Evolutionary conservation across 2,797 vertebrate genomes (phyloP).

Genomic region (Notoglanidium macrostoma): DNA sequence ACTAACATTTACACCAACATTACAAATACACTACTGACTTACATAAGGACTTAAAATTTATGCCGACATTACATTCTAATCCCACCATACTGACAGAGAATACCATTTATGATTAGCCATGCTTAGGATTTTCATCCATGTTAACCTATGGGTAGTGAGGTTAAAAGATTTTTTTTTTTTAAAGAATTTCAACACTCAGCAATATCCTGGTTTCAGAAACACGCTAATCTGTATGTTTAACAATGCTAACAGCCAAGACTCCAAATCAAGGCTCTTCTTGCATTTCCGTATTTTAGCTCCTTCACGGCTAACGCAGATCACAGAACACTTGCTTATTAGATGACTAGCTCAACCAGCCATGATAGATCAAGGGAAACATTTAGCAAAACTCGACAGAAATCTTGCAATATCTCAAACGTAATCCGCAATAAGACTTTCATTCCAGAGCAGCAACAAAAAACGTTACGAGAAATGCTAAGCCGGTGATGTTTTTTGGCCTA

Average conservation of each 20-base stretch:
- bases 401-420: not conserved
- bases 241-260: not conserved
- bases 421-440: not conserved
- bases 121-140: not conserved
- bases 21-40: not conserved
- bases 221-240: not conserved
- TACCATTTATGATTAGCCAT: not conserved
- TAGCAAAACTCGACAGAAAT: not conserved
- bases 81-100: not conserved
- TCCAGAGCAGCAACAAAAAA: too few relatives aligned
- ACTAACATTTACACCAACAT: not conserved
- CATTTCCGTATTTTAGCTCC: not conserved
- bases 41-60: not conserved
- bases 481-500: too few relatives aligned
- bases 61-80: too few relatives aligned
- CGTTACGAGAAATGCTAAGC: too few relatives aligned
- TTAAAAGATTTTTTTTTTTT: not conserved
- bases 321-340: not conserved
- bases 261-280: too few relatives aligned
- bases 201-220: not conserved
- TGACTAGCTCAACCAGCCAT: not conserved
- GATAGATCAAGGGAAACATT: not conserved
- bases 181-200: too few relatives aligned
- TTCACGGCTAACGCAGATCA: not conserved
- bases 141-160: not conserved